Base-by-base conservation (phyloP, 2,888 invertebrate species). In the Acanthococcus lagerstroemiae region DNA sequence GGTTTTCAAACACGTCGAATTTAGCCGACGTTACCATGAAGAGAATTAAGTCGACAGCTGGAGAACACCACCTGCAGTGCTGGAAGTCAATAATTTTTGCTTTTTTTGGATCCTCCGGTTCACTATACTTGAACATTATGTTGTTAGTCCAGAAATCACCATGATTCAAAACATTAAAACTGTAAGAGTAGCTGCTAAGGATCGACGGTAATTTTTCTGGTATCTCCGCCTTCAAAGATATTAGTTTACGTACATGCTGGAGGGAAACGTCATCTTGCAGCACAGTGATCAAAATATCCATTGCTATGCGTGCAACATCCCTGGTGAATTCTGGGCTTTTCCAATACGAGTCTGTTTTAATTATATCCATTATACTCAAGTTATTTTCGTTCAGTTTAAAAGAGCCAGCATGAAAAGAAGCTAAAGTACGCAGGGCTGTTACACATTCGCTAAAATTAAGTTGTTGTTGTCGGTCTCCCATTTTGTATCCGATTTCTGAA, bases 1-100 rank as follows among this genome's bases (percentile, higher is more conserved):
- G 21, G 9, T 50, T 50, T n/a, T 50, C 19, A 50, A 50, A 50
- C 17, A 50, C 50, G 9, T 50, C 50, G 50, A 50, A 50, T 50
- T 50, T 50, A 1, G 17, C 50, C n/a, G n/a, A n/a, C 9, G 50
- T 50, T 21, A 50, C 17, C 15, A 21, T 12, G 17, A 50, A 21
- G 21, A 19, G 17, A 9, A 50, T 50, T 3, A 50, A 12, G 17
- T 50, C 50, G 15, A 50, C 50, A n/a, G 19, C 19, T 2, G 50
- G 50, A 2, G 17, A 19, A 3, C 50, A 12, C 19, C 50, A 19
- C 19, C 17, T 9, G 17, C 19, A n/a, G 21, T 9, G 12, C 19
- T 50, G 50, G 17, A n/a, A 50, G 50, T 50, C 50, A 9, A 50
- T 50, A n/a, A 50, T n/a, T 50, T 50, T 50, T 9, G n/a, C 9